Conservation (phyloP, 2,888 invertebrate genomes). For the Dicyrtoma fusca region DNA sequence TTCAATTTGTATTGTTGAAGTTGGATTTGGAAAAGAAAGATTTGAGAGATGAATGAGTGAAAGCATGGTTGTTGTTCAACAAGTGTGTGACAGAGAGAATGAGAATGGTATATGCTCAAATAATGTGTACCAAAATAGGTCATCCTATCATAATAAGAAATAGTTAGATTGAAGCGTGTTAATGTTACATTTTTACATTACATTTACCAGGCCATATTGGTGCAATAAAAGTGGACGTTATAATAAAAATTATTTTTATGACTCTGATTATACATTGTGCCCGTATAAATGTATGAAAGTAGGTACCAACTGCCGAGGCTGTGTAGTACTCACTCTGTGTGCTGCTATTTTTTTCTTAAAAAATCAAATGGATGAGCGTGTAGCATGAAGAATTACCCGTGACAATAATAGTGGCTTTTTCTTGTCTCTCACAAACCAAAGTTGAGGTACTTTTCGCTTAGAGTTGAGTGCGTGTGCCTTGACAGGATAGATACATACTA, state of each 20-base stretch:
- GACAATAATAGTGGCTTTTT: conserved; percentile 11
- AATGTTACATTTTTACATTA: no score
- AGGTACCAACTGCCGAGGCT: no score
- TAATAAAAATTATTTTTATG: no score
- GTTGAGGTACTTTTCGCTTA: no score
- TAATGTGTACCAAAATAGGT: conserved; percentile 9
- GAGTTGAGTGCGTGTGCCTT: no score
- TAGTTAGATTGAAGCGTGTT: conserved; percentile 4
- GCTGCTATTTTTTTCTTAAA: no score
- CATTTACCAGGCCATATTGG: no score
- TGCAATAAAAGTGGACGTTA: no score
- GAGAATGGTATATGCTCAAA: neutral
- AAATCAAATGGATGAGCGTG: conserved; percentile 9
- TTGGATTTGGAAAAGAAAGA: neutral
- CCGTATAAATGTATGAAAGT: neutral
- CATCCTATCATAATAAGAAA: conserved; percentile 8
- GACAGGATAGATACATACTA: no score
- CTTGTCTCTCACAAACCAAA: neutral
- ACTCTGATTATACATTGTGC: no score
- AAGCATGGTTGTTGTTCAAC: neutral
- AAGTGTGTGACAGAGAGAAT: conserved; percentile 5
- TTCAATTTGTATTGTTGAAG: conserved; percentile 1
- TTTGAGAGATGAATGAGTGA: conserved; percentile 31
- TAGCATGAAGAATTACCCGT: conserved; percentile 7
- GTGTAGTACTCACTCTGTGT: no score